Percentiles rank a stretch among this genome's conserved stretches.
These are phyloP conservation scores for Drosophila meridiana DNA, from an alignment of 2,888 invertebrate species.

Conservation along the genomic window DNA sequence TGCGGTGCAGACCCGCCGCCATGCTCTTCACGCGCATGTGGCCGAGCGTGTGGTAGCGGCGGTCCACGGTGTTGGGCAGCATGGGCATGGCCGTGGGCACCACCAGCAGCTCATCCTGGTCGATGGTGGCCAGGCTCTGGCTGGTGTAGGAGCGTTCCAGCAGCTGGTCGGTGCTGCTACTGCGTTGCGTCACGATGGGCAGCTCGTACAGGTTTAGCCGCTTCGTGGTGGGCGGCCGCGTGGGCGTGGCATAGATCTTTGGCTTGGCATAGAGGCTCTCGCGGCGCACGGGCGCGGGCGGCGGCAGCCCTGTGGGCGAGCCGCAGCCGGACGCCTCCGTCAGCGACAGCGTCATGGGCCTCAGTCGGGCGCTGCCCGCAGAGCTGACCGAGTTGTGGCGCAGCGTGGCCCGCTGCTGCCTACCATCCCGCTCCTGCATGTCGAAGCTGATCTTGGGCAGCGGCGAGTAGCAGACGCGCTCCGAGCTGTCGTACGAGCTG, in stretches of 20 bases:
- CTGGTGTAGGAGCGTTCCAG: conserved; percentile 82
- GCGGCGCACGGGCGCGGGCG: conserved; percentile 79
- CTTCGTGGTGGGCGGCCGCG: conserved; percentile 59
- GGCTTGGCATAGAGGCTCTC: conserved; percentile 82
- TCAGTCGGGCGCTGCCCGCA: conserved; percentile 30
- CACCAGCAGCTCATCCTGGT: conserved; percentile 82
- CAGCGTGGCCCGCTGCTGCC: conserved; percentile 54
- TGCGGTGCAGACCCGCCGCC: conserved; percentile 81
- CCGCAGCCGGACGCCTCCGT: conserved; percentile 59
- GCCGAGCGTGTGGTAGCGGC: conserved; percentile 84
- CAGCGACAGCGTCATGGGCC: conserved; percentile 72
- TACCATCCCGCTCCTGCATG: conserved; percentile 76
- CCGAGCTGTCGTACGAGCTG: conserved; percentile 77
- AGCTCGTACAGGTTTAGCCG: conserved; percentile 75
- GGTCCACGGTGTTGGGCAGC: conserved; percentile 80
- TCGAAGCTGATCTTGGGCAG: conserved; percentile 78
- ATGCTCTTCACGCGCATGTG: conserved; percentile 84
- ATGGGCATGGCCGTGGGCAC: conserved; percentile 84
- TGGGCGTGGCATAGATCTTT: conserved; percentile 80
- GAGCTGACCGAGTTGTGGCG: conserved; percentile 69
- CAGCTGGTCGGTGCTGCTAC: conserved; percentile 83
- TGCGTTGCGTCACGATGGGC: conserved; percentile 80
- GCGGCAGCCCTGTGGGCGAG: conserved; percentile 75
- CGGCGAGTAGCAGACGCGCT: conserved; percentile 76
- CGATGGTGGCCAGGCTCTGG: conserved; percentile 80